Conservation (phyloP, 2,113 vertebrate genomes). For the Oreochromis aureus region DNA sequence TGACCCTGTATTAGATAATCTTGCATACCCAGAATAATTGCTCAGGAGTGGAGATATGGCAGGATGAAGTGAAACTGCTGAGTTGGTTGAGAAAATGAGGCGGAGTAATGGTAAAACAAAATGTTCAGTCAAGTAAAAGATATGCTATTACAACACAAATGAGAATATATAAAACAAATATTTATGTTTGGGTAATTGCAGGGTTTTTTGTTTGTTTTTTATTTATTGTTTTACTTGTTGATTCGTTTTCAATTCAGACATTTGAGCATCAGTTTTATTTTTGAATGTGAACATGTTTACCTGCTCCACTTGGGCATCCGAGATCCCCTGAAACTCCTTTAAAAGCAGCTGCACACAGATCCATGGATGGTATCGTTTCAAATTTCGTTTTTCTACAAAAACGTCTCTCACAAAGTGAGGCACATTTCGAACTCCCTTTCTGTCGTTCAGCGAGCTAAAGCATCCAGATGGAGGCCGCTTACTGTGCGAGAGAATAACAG, state of each 20-base stretch:
- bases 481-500: background rate
- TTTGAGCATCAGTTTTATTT: background rate
- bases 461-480: background rate
- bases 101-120: fast-evolving
- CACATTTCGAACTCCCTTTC: background rate
- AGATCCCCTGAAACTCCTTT: background rate
- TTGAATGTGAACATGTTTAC: background rate
- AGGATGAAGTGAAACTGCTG: background rate
- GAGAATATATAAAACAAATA: background rate
- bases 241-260: background rate
- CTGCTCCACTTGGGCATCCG: background rate
- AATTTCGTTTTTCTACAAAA: background rate
- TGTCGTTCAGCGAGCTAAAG: background rate
- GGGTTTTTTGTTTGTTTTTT: background rate
- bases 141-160: background rate
- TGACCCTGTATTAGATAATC: background rate
- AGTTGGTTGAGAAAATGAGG: background rate
- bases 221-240: background rate
- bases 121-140: background rate
- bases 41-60: fast-evolving
- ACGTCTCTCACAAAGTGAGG: fast-evolving
- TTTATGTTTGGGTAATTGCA: background rate
- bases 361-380: background rate
- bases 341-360: background rate
- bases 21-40: background rate